Evolutionary conservation across 2,113 vertebrate species (phyloP).

Genomic region (Poeciliopsis occidentalis): DNA sequence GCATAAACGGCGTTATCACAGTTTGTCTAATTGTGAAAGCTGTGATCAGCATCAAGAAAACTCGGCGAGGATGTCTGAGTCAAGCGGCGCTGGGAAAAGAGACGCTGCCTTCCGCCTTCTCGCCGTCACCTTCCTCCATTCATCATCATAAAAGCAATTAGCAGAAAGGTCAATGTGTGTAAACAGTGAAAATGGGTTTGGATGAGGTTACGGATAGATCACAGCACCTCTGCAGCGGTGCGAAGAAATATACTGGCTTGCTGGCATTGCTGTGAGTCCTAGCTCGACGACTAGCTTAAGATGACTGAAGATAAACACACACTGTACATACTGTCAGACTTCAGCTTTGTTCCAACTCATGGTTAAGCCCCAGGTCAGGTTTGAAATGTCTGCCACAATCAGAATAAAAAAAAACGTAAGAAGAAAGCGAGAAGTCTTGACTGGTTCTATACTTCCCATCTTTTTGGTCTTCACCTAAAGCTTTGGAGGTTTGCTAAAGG

Average conservation of each 20-base stretch:
- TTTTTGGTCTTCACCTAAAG: background rate
- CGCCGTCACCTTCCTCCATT: slow-evolving; percentile 31
- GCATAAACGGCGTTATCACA: no score
- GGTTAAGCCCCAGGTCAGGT: background rate
- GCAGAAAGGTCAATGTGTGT: slow-evolving; percentile 63
- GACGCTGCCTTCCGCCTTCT: slow-evolving; percentile 17
- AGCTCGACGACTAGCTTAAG: background rate
- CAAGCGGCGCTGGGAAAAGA: no score
- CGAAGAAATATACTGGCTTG: slow-evolving; percentile 4
- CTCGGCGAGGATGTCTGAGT: no score
- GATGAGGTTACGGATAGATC: slow-evolving; percentile 28
- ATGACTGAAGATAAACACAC: background rate
- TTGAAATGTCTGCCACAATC: background rate
- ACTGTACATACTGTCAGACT: background rate
- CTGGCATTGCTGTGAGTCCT: background rate
- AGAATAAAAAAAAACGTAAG: no score
- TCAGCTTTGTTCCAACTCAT: background rate
- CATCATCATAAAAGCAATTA: slow-evolving; percentile 61
- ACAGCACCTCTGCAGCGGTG: background rate
- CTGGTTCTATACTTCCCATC: background rate
- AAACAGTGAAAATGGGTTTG: slow-evolving; percentile 47
- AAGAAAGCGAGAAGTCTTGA: no score
- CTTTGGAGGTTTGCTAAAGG: background rate
- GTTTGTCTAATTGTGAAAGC: no score
- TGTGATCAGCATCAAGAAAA: no score